A percentile compares a stretch with the other conserved stretches of the same genome.
phyloP scores from a whole-genome alignment of 2,113 vertebrate species.

The Lophotis ruficrista region DNA sequence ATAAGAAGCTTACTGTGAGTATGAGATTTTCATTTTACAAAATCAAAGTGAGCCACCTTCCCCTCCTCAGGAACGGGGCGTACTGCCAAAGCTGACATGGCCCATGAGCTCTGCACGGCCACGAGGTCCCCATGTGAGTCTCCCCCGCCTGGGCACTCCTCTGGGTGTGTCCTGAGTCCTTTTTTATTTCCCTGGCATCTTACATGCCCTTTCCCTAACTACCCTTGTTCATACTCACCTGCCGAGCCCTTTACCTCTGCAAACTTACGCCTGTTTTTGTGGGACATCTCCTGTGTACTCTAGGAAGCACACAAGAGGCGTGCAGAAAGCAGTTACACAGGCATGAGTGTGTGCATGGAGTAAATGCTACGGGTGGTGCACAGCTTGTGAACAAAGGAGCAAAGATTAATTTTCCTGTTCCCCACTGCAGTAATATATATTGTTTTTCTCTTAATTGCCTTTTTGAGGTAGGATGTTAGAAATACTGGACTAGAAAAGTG shows the following conservation, averaged over 20 bases:
- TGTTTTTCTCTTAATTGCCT: neutral
- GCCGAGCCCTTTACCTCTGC: neutral
- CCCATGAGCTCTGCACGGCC: neutral
- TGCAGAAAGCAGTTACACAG: neutral
- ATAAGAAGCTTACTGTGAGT: neutral
- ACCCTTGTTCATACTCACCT: neutral
- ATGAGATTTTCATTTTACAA: neutral
- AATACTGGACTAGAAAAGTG: neutral
- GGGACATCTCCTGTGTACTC: neutral
- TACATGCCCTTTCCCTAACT: neutral
- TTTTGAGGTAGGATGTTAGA: neutral
- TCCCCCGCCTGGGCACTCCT: neutral
- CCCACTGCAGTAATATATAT: neutral
- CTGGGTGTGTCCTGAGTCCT: neutral
- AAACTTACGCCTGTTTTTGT: neutral
- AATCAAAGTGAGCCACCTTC: neutral
- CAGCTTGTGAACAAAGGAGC: neutral
- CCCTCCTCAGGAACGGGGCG: accelerated
- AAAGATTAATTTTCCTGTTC: neutral
- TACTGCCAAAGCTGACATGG: neutral
- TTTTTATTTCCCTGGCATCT: neutral
- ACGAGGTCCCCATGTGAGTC: neutral
- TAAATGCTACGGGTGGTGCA: neutral
- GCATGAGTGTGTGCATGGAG: neutral
- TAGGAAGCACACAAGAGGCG: accelerated